Base-by-base conservation (phyloP, 2,797 vertebrate genomes). In the Arrhamphus sclerolepis region DNA sequence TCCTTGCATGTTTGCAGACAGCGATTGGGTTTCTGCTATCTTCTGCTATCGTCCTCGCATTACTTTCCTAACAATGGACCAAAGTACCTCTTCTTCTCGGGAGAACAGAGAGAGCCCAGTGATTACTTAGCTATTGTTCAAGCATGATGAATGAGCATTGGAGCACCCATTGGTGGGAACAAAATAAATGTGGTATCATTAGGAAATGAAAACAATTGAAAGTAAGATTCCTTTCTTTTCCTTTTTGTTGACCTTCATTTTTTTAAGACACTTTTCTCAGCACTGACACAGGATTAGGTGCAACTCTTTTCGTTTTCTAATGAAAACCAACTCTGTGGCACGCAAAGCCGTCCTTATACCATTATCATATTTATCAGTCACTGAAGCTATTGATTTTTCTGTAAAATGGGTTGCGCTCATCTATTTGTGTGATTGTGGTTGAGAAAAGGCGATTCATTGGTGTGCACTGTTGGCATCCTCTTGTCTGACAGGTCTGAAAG, bases 351-450 rank as follows among this genome's bases (percentile, higher is more conserved):
- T 52, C 60, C 29, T 51, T 22, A 29, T 9, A 52, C 66, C 70
- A 65, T 62, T 55, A 67, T 66, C 52, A 11, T 57, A 64, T 47
- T 39, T 51, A 65, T 77, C 69, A 50, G 51, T 64, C 48, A 58
- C 46, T 41, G 4, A 19, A 29, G 40, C 1, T 75, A 75, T 75
- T 44, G 34, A 66, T 57, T 66, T 72, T 56, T 59, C 49, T 4
- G 0, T 28, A 26, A 16, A 61, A 56, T 47, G 17, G 51, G 76
- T 61, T 21, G 54, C 17, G 17, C 19, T 54, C 20, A 53, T 31
- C 22, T 39, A 46, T 51, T 29, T 9, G 8, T 58, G 58, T 70
- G 13, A 6, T 40, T 42, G 40, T 20, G 38, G 24, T 19, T 60
- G 26, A 56, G 41, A 18, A 13, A 52, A 43, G 18, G 54, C 3